Evolutionary conservation across 1,140 invertebrate species (phyloP), one percentile per base, ranked within the genome.

Genomic region (Papilio dardanus): DNA sequence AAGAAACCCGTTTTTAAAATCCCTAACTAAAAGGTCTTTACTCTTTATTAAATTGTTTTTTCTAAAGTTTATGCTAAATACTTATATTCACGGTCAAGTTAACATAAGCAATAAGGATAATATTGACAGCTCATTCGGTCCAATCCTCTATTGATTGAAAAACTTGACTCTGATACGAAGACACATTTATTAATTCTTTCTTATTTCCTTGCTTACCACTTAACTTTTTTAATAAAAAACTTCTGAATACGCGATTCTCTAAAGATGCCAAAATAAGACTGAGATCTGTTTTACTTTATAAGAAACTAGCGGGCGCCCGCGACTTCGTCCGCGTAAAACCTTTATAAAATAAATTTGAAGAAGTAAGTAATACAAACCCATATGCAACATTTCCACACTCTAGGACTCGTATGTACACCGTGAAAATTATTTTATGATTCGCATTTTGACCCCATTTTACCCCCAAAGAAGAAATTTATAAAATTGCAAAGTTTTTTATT

Each of bases 151-250:
- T 24, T 58, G 54, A 58, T 58, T 58, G 54, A 58, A 58, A 58
- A 58, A 58, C 54, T 58, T 58, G 21, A 21, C n/a, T n/a, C 6
- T n/a, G n/a, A 10, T 58, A 58, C 24, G 54, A 58, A 24, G 54
- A 58, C 8, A 28, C 8, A 24, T 14, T 58, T 10, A 58, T 14
- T 58, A 58, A 58, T 58, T 58, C 54, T 58, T 58, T 28, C 54
- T 58, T 50, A 50, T 50, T 50, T 58, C 21, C 21, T 28, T 58
- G 21, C 24, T 28, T 28, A 28, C 21, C 24, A 58, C 21, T 58
- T 58, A 58, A 58, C 54, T 58, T 58, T 58, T 28, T 58, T 58
- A 58, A 58, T 58, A 58, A 28, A n/a, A 58, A 58, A 58, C 54
- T 58, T 58, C 21, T 2, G 24, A 28, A 58, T 58, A 28, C 54